phyloP scores from a whole-genome alignment of 2,888 invertebrate genomes.

The Cataglyphis cursor region DNA sequence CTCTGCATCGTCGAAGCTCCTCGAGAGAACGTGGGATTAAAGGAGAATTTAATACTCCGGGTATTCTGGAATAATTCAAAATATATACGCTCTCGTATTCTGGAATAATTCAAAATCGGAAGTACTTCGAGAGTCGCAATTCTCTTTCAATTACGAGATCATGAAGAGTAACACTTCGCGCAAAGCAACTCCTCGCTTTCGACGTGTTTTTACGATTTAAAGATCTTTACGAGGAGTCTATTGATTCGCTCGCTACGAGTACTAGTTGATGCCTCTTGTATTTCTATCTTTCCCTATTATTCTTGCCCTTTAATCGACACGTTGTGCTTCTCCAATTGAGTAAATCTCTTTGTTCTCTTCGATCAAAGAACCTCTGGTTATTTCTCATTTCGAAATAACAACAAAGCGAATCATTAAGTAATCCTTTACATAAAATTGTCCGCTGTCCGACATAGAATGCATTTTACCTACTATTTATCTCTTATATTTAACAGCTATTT shows the following conservation, averaged over 20 bases:
- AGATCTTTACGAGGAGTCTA: slow-evolving; percentile 59
- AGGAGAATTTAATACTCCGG: slow-evolving; percentile 44
- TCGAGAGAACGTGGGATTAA: slow-evolving; percentile 30
- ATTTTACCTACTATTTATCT: slow-evolving; percentile 3
- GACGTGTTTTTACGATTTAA: slow-evolving; percentile 42
- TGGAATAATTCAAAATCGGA: slow-evolving; percentile 41
- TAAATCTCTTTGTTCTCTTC: neutral
- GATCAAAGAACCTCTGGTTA: slow-evolving; percentile 43
- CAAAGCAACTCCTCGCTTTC: slow-evolving; percentile 1
- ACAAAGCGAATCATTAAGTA: slow-evolving; percentile 72
- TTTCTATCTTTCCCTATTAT: neutral
- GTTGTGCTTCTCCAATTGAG: neutral
- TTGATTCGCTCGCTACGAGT: slow-evolving; percentile 70
- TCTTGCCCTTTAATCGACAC: neutral
- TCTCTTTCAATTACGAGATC: slow-evolving; percentile 5
- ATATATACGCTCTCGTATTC: neutral
- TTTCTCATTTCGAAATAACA: slow-evolving; percentile 71
- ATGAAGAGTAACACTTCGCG: slow-evolving; percentile 14
- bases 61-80: slow-evolving; percentile 36
- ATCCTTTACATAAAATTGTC: slow-evolving; percentile 64
- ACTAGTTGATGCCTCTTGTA: slow-evolving; percentile 33
- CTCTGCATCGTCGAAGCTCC: neutral
- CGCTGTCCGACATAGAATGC: neutral
- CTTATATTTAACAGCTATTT: neutral
- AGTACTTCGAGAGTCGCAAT: slow-evolving; percentile 23